Evolutionary conservation across 2,797 vertebrate genomes (phyloP), one percentile per base, ranked within the genome.

Genomic region (Philypnodon macrostomus): DNA sequence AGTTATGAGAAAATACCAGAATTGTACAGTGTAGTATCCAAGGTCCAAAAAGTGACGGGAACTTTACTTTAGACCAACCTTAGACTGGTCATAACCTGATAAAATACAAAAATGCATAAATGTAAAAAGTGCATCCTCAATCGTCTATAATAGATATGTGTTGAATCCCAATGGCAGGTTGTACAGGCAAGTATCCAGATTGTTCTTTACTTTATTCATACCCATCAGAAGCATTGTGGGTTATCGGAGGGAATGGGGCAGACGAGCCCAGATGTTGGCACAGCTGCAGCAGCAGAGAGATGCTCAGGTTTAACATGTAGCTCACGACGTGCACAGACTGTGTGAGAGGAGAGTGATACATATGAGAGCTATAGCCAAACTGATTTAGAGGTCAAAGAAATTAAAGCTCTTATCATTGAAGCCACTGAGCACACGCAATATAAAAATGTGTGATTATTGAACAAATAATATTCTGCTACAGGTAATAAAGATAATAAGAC

Each of bases 211-310:
- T 86, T 87, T 85, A 86, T 93, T 93, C 84, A 87, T 91, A 90
- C 81, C 89, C 90, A 87, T 95, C 92, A 92, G 80, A 92, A 69
- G 88, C 83, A 87, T 77, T 68, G 73, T 69, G 58, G 84, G 88
- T 93, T 92, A 95, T 93, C 81, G 89, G 91, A 92, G 91, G 88
- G 90, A 94, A 89, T 90, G 90, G 87, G 85, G 85, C 86, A 89
- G 86, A 91, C 66, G 73, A 73, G 79, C 90, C 90, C 94, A 96
- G 94, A 95, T 96, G 94, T 92, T 92, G 74, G 79, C 77, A 72
- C 83, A 93, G 93, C 90, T 94, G 92, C 85, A 85, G 66, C 74
- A 48, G 47, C 11, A 29, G 53, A 53, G 70, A 80, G 73, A 75
- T 49, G 67, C 71, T 74, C 47, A 21, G 68, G 67, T 36, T n/a